Evolutionary conservation across 2,888 invertebrate genomes (phyloP), one percentile per base, ranked within the genome.

Genomic region (Scelioninae gen. 2): DNA sequence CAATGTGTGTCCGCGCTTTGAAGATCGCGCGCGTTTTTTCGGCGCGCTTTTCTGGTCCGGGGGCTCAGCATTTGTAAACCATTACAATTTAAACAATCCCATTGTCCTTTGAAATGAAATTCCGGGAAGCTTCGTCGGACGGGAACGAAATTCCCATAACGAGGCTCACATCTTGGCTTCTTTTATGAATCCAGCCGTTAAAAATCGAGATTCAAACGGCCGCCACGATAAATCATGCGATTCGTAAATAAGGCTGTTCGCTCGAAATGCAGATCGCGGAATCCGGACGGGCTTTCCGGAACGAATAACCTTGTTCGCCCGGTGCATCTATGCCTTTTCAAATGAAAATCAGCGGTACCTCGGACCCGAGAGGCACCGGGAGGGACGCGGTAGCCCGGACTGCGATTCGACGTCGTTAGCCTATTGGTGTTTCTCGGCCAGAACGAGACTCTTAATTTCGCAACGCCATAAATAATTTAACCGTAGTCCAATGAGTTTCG

Each of bases 381-480:
- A 48, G 61, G 61, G 70, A 55, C 64, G 76, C 60, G 72, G 72
- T 48, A 60, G 73, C 78, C 82, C 80, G 81, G 81, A 81, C 80
- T 81, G 81, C 78, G 80, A 83, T 81, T 83, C 81, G 82, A 80
- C 80, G 80, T 80, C 80, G 78, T 76, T 77, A 75, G 75, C 76
- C 78, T 79, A 80, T 81, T 75, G 81, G 78, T 80, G 79, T 78
- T 80, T 79, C 81, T 82, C 81, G 77, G 79, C 81, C 80, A 78
- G 80, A 82, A 80, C 81, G 84, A 83, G 82, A 83, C 83, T 85
- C 84, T 85, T 85, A 84, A 85, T 84, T 85, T 84, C 84, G 81
- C 83, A 84, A 83, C 83, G 85, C 84, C 84, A 84, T 84, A 85
- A 85, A 84, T 85, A 85, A 85, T 85, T 85, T 83, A 83, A 83